Evolutionary conservation across 2,113 vertebrate genomes (phyloP), one percentile per base, ranked within the genome.

Genomic region (Otolemur garnettii): DNA sequence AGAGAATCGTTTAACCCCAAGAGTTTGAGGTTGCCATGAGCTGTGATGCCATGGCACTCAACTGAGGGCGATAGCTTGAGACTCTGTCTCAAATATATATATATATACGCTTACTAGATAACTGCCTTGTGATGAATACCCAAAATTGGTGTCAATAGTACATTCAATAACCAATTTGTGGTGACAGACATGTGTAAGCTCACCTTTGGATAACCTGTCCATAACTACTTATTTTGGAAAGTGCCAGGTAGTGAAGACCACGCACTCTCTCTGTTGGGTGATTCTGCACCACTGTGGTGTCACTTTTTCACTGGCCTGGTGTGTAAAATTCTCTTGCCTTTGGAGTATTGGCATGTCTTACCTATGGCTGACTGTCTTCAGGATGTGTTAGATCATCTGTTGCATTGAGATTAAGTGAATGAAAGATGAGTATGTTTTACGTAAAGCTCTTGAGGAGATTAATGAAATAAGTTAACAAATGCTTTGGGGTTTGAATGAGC

Each of bases 181-280:
- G 80, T 78, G 87, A 69, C 38, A 55, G 7, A 53, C 3, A 0
- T 3, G 8, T 62, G 10, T 10, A 22, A 74, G 19, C 66, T 55
- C 21, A 10, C n/a, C 81, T 87, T 85, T 11, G 30, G 92, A 60
- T 50, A 68, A 35, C 55, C 4, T 14, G 5, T 24, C 28, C 35
- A 0, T 55, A 60, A 10, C 18, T 80, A 19, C 45, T 38, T 30
- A 30, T 18, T 59, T 84, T 55, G 28, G 17, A 69, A 28, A 19
- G 66, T 81, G n/a, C 78, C 75, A 7, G 53, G 15, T 33, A 2
- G 12, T 55, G 38, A 28, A 80, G 91, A 15, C 14, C 0, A 14
- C 4, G 1, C n/a, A 38, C 2, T 0, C 28, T n/a, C 0, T 38
- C 30, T 71, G 8, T 11, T 10, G 15, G 74, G 60, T 28, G 7